These are phyloP conservation scores for Callipepla californica DNA, from an alignment of 2,113 vertebrate species.

Conservation along the genomic window DNA sequence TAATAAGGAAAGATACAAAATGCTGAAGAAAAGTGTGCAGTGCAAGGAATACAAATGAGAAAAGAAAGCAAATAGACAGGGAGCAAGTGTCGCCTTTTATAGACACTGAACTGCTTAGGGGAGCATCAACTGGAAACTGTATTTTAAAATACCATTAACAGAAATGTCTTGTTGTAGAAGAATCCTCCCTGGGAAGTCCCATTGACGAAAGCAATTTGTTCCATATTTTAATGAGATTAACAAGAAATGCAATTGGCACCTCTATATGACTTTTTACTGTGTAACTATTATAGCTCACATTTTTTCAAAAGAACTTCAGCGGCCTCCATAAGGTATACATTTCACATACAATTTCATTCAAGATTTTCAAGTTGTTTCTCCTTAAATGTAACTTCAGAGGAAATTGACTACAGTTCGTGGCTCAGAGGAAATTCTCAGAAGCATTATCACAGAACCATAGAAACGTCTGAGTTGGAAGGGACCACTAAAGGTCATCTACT, in stretches of 20 bases:
- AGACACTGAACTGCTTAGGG: background rate
- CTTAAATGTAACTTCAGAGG: background rate
- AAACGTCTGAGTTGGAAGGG: too few relatives aligned
- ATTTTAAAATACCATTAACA: background rate
- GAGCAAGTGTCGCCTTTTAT: background rate
- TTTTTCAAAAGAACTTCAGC: background rate
- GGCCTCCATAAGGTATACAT: background rate
- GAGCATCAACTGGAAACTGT: background rate
- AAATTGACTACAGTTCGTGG: background rate
- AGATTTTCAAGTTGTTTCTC: background rate
- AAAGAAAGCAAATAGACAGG: background rate
- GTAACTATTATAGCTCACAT: background rate
- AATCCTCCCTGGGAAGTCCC: background rate
- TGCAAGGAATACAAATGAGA: background rate
- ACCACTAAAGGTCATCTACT: too few relatives aligned
- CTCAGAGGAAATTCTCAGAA: background rate
- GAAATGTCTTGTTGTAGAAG: background rate
- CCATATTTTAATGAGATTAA: background rate
- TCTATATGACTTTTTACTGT: background rate
- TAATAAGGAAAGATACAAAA: background rate
- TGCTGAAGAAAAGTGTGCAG: background rate
- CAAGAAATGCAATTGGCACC: background rate
- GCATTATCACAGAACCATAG: background rate
- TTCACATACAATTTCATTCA: conserved; percentile 1
- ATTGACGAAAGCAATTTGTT: background rate